Evolutionary conservation across 2,888 invertebrate species (phyloP), one percentile per base, ranked within the genome.

Genomic region (Hirtodrosophila alboralis): DNA sequence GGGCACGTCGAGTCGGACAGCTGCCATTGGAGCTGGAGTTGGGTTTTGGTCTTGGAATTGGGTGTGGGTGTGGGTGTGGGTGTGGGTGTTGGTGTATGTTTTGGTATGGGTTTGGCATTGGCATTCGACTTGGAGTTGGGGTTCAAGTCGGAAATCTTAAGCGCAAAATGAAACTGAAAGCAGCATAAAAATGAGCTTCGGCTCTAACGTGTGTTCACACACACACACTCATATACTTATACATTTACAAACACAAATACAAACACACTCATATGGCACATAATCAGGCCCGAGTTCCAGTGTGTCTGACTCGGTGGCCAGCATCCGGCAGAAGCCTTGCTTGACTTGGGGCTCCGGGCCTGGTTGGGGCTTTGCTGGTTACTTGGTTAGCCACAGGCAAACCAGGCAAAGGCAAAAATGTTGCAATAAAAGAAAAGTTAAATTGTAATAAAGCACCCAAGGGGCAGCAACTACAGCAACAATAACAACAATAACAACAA

Each of bases 341-440:
- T 52, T 45, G 28, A 40, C 36, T 34, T 40, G 21, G 40, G 12
- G 40, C 13, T 41, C 37, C 31, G 16, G 27, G 12, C 23, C 16
- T 2, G 23, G 23, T 6, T 23, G 23, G 49, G 41, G 14, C 37
- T 37, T 27, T 43, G 54, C 41, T 62, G 61, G 60, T 60, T 61
- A 41, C 51, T 61, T 33, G 77, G 78, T 75, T 72, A 58, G 77
- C 75, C 77, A 31, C 77, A 77, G 47, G 58, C 68, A 53, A 61
- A 67, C 66, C n/a, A n/a, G n/a, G 64, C 67, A 73, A 65, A 69
- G 69, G 52, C 72, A 74, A 64, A 64, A 84, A 75, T 77, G 64
- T 69, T 68, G 73, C 84, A 84, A 84, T 81, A 84, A 77, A 80
- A 77, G 77, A 73, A 80, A 83, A 77, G 80, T 84, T 78, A 81